Conservation (phyloP, 2,888 invertebrate species). For the Brachyptera putata region DNA sequence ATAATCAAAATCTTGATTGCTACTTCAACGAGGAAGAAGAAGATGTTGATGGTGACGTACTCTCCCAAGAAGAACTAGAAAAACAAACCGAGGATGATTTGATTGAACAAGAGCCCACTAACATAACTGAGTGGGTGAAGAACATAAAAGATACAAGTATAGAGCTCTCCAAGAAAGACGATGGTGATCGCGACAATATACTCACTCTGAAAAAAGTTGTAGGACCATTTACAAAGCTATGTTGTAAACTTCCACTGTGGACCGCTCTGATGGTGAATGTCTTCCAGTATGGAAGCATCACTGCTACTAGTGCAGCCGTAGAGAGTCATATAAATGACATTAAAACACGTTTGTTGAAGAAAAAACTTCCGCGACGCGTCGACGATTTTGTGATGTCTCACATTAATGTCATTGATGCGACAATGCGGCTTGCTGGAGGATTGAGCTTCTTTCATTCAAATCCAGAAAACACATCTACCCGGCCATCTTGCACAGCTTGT, state of each 20-base stretch:
- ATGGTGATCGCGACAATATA: conserved; percentile 8
- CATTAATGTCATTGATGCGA: not conserved
- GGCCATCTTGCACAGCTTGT: no score
- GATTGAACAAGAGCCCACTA: no score
- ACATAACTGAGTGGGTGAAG: not conserved
- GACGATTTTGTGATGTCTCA: not conserved
- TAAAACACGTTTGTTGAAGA: not conserved
- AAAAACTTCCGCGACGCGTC: not conserved
- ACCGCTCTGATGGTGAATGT: conserved; percentile 1
- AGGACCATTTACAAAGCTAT: not conserved
- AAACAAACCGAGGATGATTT: not conserved
- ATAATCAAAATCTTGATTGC: no score
- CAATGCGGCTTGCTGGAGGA: conserved; percentile 5
- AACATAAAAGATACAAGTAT: not conserved
- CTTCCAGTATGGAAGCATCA: not conserved
- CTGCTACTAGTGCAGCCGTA: conserved; percentile 9
- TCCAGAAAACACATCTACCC: no score
- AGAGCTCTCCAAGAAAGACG: not conserved
- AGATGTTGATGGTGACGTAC: not conserved
- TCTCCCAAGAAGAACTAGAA: not conserved
- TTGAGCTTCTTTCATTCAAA: no score
- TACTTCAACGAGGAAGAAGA: not conserved
- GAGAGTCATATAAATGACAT: conserved; percentile 8
- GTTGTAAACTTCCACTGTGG: conserved; percentile 8
- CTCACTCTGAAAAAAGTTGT: not conserved